Percentiles rank a stretch among this genome's conserved stretches.
These are phyloP conservation scores for Onthophagus taurus DNA, from an alignment of 1,140 invertebrate genomes.

Conservation along the genomic window DNA sequence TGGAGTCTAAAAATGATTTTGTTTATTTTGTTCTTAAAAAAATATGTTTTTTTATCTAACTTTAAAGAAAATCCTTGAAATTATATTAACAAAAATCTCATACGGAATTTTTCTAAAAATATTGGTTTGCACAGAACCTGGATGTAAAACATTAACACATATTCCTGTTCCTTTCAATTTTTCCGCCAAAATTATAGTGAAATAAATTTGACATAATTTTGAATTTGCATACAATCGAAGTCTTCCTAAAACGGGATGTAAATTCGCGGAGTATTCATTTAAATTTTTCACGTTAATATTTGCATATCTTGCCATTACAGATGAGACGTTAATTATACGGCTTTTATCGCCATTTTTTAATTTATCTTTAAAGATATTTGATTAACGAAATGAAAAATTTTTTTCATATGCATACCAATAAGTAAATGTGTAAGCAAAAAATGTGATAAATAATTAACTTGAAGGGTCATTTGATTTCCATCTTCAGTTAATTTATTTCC, in stretches of 20 bases:
- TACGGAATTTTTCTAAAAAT: conserved; percentile 26
- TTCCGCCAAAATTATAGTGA: conserved; percentile 50
- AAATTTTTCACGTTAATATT: conserved; percentile 55
- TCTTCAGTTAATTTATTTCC: conserved; percentile 37
- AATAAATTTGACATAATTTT: conserved; percentile 61
- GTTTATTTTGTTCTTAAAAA: not conserved
- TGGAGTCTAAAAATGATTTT: conserved; percentile 15
- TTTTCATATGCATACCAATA: too few species aligned
- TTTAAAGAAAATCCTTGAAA: too few species aligned
- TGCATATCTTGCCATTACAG: conserved; percentile 49
- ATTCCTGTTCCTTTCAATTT: conserved; percentile 43
- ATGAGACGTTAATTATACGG: conserved; percentile 61
- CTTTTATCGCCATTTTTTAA: conserved; percentile 46
- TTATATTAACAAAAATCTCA: not conserved
- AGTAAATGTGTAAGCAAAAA: conserved; percentile 47
- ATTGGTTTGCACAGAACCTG: conserved; percentile 30
- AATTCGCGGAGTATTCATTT: conserved; percentile 29
- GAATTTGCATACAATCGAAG: conserved; percentile 47
- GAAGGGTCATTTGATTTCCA: conserved; percentile 41
- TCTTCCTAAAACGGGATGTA: not conserved
- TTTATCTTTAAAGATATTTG: conserved; percentile 36
- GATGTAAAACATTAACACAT: conserved; percentile 29
- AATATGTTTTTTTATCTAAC: too few species aligned
- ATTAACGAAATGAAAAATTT: too few species aligned
- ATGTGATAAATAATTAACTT: conserved; percentile 45